Percentiles rank a stretch among this genome's conserved stretches.
phyloP scores from a whole-genome alignment of 1,140 invertebrate species.

The Teleogryllus occipitalis region DNA sequence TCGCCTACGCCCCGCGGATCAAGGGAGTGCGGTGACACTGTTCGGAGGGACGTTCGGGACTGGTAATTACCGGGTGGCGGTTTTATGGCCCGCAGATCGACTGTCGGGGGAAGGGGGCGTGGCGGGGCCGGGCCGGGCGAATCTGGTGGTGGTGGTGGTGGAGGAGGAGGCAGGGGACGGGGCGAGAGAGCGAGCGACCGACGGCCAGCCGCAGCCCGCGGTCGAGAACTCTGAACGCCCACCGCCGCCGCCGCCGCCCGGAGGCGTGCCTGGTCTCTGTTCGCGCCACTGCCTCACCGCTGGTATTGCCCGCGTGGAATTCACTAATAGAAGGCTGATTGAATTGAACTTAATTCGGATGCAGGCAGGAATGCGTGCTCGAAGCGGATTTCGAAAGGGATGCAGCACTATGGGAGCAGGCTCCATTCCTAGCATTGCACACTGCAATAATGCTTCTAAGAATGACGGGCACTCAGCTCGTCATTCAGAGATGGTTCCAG shows the following conservation, averaged over 20 bases:
- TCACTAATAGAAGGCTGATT: conserved; percentile 1
- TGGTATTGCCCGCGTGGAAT: not conserved
- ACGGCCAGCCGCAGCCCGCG: too few relatives aligned
- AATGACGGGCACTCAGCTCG: too few relatives aligned
- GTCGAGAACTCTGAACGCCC: too few relatives aligned
- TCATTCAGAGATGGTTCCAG: too few relatives aligned
- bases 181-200: too few relatives aligned
- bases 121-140: not conserved
- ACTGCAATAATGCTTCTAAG: not conserved
- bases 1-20: too few relatives aligned
- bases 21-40: too few relatives aligned
- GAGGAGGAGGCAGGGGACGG: too few relatives aligned
- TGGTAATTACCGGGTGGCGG: not conserved
- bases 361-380: not conserved
- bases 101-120: not conserved
- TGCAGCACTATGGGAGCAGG: not conserved
- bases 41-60: not conserved
- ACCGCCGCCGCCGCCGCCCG: too few relatives aligned
- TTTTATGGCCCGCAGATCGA: not conserved
- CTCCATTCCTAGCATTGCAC: not conserved
- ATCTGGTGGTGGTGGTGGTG: not conserved
- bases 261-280: not conserved
- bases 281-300: not conserved
- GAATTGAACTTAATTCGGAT: conserved; percentile 1
- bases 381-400: not conserved